Conservation (phyloP, 2,797 vertebrate genomes). For the Potorous gilbertii region DNA sequence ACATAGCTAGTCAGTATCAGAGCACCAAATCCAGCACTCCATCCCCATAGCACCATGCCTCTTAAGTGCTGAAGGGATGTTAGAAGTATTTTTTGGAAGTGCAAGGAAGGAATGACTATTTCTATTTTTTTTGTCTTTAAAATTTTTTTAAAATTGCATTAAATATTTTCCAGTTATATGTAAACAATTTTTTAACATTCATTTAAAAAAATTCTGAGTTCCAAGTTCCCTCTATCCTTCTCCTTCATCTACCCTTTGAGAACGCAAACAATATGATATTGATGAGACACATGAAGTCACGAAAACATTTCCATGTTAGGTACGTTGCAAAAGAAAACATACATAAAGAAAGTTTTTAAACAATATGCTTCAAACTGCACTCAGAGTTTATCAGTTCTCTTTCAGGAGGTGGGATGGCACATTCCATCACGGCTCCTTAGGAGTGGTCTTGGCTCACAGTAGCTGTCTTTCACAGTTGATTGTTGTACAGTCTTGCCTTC, state of each 20-base stretch:
- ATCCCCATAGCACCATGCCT: not conserved
- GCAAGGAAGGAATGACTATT: not conserved
- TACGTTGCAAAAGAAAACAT: not conserved
- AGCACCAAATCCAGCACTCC: not conserved
- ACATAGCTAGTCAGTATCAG: not conserved
- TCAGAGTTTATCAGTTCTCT: not conserved
- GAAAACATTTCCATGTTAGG: not conserved
- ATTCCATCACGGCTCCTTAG: not conserved
- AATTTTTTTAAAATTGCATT: not conserved
- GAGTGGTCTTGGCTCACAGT: not conserved
- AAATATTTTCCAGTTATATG: not conserved
- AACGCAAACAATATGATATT: not conserved
- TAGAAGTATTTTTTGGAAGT: not conserved
- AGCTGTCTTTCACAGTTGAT: not conserved
- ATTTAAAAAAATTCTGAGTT: not conserved
- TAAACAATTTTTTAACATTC: not conserved
- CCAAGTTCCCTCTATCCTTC: not conserved
- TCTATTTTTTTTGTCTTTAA: not conserved
- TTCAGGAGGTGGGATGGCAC: not conserved
- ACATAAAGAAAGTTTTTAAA: not conserved
- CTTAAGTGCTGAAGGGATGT: not conserved
- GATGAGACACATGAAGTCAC: not conserved
- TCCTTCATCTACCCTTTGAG: not conserved
- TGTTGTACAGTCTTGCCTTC: not conserved
- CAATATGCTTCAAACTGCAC: not conserved